Base-by-base conservation (phyloP, 2,797 vertebrate species). In the Anisognathus igniventris region DNA sequence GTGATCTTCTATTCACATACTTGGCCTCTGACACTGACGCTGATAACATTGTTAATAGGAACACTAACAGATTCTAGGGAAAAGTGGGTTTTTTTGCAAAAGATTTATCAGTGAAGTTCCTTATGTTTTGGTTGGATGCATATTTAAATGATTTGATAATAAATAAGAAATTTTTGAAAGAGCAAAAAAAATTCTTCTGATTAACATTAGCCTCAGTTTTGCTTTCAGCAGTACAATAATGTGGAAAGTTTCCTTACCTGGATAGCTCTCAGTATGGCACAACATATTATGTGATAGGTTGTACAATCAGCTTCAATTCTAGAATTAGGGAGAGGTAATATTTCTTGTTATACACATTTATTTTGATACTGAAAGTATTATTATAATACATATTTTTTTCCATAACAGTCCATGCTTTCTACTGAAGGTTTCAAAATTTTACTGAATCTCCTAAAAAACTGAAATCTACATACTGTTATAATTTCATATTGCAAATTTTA, bases 381-480 rank as follows among this genome's bases (percentile, higher is more conserved):
- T n/a, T 54, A 35, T 79, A 58, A 71, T 30, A 15, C 35, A 10
- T 35, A 42, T 1, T 87, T 77, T 90, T 90, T 62, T 54, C 23
- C 14, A 15, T 62, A 54, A 44, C 6, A 28, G 15, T 44, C 23
- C 21, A 58, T 71, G 39, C 16, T 51, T 82, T 83, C 33, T 66
- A 60, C 17, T 70, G 30, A 68, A 56, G 7, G 15, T 57, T 96
- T 90, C 28, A 68, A 72, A 84, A 88, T 95, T 73, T 88, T 53
- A 62, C 31, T 12, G 2, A 17, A 47, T 56, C 30, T 79, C 51
- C 77, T 75, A 23, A 92, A 85, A 96, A 96, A 79, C 35, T 56
- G 71, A 94, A 96, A 82, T 31, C 64, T 86, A 77, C 35, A 40
- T 81, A 88, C 90, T 94, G 95, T 73, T 94, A 80, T 91, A 50